These are phyloP conservation scores for Ochotona princeps DNA, from an alignment of 2,113 vertebrate genomes.

Conservation along the genomic window DNA sequence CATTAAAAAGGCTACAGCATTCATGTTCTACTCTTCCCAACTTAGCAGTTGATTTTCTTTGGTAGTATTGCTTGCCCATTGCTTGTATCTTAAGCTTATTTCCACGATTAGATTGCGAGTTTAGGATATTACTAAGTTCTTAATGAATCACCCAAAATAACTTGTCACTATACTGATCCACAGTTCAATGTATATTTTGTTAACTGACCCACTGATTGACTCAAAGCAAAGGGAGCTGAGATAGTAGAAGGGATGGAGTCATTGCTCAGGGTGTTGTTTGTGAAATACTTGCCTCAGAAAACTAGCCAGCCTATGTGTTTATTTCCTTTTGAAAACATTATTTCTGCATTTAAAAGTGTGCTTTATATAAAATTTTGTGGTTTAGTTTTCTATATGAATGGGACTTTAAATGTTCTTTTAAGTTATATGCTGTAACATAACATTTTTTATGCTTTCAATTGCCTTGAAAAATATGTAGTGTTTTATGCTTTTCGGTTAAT, in stretches of 20 bases:
- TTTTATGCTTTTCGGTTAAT: conserved; percentile 31
- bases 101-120: background rate
- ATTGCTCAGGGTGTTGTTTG: background rate
- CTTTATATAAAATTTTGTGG: conserved; percentile 24
- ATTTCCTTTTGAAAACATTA: conserved; percentile 3
- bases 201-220: conserved; percentile 10
- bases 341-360: conserved; percentile 34
- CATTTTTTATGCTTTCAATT: background rate
- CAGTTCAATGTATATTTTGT: conserved; percentile 1
- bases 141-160: background rate
- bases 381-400: conserved; percentile 35
- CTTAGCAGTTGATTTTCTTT: background rate
- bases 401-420: conserved; percentile 43
- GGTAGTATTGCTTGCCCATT: background rate
- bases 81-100: conserved; percentile 19
- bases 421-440: background rate
- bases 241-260: background rate
- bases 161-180: background rate
- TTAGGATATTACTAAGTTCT: conserved; percentile 4
- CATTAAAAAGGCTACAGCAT: background rate
- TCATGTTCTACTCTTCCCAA: background rate
- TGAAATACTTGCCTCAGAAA: conserved; percentile 46
- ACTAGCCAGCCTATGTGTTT: background rate
- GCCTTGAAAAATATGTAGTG: background rate
- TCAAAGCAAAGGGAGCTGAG: background rate